Base-by-base conservation (phyloP, 2,113 vertebrate species). In the Grus americana region DNA sequence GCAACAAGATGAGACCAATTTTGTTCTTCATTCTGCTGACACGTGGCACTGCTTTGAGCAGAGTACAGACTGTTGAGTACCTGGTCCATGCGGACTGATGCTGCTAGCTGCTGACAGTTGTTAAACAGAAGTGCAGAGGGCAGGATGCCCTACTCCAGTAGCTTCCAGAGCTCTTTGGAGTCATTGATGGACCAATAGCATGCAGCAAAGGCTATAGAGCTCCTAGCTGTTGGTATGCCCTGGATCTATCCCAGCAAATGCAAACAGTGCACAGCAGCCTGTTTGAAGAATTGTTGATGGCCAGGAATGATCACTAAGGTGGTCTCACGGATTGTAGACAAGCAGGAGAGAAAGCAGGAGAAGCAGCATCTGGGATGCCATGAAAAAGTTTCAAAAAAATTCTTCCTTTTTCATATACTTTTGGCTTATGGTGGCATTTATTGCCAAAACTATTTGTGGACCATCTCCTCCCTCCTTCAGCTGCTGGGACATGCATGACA, bases 21-120 rank as follows among this genome's bases (percentile, higher is more conserved):
- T 58, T 58, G 4, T 67, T 81, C 17, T 42, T 58, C 12, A 4
- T 74, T 40, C 50, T 57, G 32, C 47, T 72, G 52, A 27, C 2
- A 4, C 5, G 17, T 58, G n/a, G 12, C n/a, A 23, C 62, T 71
- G 29, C n/a, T 72, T 72, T 55, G 49, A 50, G 38, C 19, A 15
- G 22, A 6, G 36, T 34, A 9, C 1, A 0, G 24, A 32, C 18
- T 3, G 1, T 5, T 29, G 26, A 40, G 36, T 36, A 34, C 23
- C 32, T 91, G 44, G 11, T 50, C 16, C 5, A 1, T 7, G 19
- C 73, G 65, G 16, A 26, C 15, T 11, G 32, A 23, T 57, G 74
- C 21, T 34, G 11, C 34, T 36, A 29, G 29, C 74, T 81, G 17
- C 47, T 58, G 42, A 20, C 10, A 14, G 9, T 23, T 71, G 47